A percentile compares a stretch with the other conserved stretches of the same genome.
Evolutionary conservation across 1,140 invertebrate genomes (phyloP).

Genomic region (Solenopsis fugax): DNA sequence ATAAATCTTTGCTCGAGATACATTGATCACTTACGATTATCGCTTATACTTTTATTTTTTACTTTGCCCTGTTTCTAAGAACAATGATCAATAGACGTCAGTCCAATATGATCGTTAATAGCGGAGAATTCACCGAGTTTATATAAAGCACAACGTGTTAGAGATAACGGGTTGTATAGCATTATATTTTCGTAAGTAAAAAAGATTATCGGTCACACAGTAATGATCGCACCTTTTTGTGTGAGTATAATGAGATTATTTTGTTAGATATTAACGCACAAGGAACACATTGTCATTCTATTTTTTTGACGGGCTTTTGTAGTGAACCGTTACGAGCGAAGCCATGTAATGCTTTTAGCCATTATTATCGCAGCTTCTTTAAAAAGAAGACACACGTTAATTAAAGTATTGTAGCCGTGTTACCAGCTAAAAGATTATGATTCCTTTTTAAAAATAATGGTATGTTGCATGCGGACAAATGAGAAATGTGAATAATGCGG

Average conservation of each 20-base stretch:
- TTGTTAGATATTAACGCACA: constrained; percentile 36
- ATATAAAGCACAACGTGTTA: background rate
- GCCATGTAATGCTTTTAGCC: constrained; percentile 31
- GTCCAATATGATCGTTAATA: constrained; percentile 25
- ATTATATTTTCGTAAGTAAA: constrained; percentile 16
- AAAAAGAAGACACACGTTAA: constrained; percentile 31
- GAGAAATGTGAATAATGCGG: background rate
- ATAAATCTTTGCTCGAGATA: constrained; percentile 46
- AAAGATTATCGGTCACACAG: constrained; percentile 18
- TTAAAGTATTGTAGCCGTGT: constrained; percentile 42
- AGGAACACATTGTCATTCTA: constrained; percentile 39
- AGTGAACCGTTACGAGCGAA: background rate
- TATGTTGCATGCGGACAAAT: background rate
- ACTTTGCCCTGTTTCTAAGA: background rate
- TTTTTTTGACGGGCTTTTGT: constrained; percentile 42
- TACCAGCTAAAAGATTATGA: constrained; percentile 34
- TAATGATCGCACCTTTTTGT: constrained; percentile 33
- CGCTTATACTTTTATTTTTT: constrained; percentile 40
- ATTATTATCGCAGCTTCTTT: constrained; percentile 33
- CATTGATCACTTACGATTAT: constrained; percentile 28
- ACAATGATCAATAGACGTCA: constrained; percentile 44
- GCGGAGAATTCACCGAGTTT: background rate
- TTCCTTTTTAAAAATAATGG: background rate
- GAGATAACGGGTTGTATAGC: background rate
- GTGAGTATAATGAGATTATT: constrained; percentile 33